Evolutionary conservation across 2,797 vertebrate genomes (phyloP), one percentile per base, ranked within the genome.

Genomic region (Melanotaenia pygmaea): DNA sequence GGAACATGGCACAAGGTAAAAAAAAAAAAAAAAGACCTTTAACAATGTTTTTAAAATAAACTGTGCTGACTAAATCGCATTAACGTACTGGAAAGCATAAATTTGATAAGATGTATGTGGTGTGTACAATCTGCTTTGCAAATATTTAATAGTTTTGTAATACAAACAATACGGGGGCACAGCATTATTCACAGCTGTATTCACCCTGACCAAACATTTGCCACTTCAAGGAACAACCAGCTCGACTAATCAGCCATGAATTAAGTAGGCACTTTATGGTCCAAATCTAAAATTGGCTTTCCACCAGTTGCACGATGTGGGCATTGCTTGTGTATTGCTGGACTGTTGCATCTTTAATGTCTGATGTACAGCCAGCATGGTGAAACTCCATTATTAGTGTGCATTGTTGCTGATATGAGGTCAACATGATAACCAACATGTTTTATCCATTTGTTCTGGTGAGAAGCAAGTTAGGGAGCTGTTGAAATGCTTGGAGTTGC

Each of bases 131-230:
- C 22, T 54, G 11, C 51, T 54, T 26, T 54, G 24, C 11, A 54
- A 26, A 26, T 67, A 16, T 18, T 8, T 16, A 57, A 67, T 9
- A 45, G 24, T 67, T 67, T 22, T 38, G 54, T 58, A 43, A 57
- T 38, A 14, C 37, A 57, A 45, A 32, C 8, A 67, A 45, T 5
- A 58, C 13, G 4, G 22, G 11, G 51, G 12, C 4, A 26, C 51
- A 4, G 28, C 28, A 6, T 4, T 11, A 5, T 14, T 53, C 28
- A 28, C 28, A 53, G 10, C 22, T 24, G n/a, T 24, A 26, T 24
- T 54, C 51, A 54, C 24, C 12, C 51, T 14, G 24, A 26, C 24
- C 22, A 26, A 26, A 26, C 11, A 26, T 28, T 26, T 26, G 51
- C 5, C 11, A 13, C 51, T 12, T 53, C 11, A 28, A 26, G 24